Percentiles rank a stretch among this genome's conserved stretches.
Evolutionary conservation across 2,797 vertebrate genomes (phyloP).

Genomic region (Salarias fasciatus): DNA sequence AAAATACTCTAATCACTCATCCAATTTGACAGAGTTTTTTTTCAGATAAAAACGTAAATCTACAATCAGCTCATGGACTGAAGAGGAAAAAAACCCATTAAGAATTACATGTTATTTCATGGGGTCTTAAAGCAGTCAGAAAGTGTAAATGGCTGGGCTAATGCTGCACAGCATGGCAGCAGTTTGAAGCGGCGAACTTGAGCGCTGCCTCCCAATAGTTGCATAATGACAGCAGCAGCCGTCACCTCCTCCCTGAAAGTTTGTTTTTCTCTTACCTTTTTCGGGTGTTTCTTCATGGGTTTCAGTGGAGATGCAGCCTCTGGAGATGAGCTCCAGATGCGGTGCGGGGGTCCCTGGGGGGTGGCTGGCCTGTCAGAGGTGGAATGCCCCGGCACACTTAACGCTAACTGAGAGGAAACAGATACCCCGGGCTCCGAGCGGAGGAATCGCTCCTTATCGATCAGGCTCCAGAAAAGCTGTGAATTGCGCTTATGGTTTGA

Average conservation of each 20-base stretch:
- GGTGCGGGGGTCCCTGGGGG: conserved; percentile 56
- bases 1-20: too few relatives aligned
- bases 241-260: not conserved
- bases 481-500: conserved; percentile 77
- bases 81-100: too few relatives aligned
- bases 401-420: conserved; percentile 77
- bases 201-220: not conserved
- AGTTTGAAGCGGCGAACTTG: conserved; percentile 1
- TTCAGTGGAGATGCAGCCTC: conserved; percentile 62
- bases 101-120: too few relatives aligned
- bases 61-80: too few relatives aligned
- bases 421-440: conserved; percentile 66
- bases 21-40: too few relatives aligned
- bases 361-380: conserved; percentile 74
- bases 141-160: not conserved
- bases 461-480: conserved; percentile 72
- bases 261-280: not conserved
- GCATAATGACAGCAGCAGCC: not conserved
- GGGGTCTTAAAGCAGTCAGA: not conserved
- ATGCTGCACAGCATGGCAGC: not conserved
- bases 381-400: conserved; percentile 80
- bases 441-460: conserved; percentile 72
- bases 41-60: too few relatives aligned
- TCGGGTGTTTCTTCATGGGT: not conserved
- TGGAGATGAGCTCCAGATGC: conserved; percentile 79